A percentile compares a stretch with the other conserved stretches of the same genome.
Conservation (phyloP, 2,797 vertebrate species). For the Enoplosus armatus region DNA sequence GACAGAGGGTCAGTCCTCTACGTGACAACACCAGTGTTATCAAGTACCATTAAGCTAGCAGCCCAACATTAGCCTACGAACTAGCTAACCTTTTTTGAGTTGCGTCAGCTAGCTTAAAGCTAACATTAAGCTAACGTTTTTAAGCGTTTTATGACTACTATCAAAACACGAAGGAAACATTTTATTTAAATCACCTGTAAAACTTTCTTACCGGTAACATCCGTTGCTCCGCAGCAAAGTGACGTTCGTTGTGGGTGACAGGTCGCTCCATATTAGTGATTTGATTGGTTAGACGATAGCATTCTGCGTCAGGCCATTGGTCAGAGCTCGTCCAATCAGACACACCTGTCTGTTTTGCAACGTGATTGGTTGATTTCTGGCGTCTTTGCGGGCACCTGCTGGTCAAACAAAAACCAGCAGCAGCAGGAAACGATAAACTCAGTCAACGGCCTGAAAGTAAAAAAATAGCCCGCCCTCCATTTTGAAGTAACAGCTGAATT, state of each 20-base stretch:
- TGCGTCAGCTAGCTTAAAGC: too few relatives aligned
- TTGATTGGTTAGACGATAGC: neutral
- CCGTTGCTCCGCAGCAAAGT: accelerated
- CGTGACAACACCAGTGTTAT: too few relatives aligned
- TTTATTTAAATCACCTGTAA: neutral
- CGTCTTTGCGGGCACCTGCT: neutral
- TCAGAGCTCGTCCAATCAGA: constrained; percentile 5
- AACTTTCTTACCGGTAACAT: neutral
- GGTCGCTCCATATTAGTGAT: neutral
- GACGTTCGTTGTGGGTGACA: too few relatives aligned
- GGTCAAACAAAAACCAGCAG: neutral
- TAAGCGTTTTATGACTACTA: too few relatives aligned
- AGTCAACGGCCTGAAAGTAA: too few relatives aligned
- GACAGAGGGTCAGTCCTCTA: too few relatives aligned
- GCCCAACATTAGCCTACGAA: too few relatives aligned
- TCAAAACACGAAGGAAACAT: neutral
- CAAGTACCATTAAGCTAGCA: too few relatives aligned
- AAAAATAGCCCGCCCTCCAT: neutral
- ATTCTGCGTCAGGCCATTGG: neutral
- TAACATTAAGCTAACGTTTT: neutral
- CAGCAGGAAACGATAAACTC: too few relatives aligned
- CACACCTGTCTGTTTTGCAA: neutral
- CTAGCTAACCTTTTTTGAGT: neutral
- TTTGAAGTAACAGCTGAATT: neutral
- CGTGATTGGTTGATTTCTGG: too few relatives aligned